Percentiles rank a stretch among this genome's conserved stretches.
phyloP scores from a whole-genome alignment of 2,113 vertebrate species.

The Phylloscopus whistleri region DNA sequence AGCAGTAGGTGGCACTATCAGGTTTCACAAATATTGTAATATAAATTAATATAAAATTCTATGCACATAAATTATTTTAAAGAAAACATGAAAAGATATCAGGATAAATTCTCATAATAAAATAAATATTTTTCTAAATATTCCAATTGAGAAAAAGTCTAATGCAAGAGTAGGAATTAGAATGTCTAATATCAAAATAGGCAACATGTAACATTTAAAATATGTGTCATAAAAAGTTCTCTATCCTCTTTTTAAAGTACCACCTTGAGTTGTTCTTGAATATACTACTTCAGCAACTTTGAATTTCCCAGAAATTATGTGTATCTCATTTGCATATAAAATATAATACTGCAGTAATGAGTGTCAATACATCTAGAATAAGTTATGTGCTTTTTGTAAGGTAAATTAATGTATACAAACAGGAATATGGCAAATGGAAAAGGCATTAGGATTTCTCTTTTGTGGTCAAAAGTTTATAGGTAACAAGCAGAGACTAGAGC shows the following conservation, averaged over 20 bases:
- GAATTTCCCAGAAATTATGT: not conserved
- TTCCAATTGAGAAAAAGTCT: not conserved
- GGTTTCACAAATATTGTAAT: slow-evolving; percentile 1
- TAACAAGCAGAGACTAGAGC: not conserved
- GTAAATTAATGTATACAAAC: not conserved
- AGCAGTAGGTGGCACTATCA: slow-evolving; percentile 61
- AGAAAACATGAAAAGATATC: not conserved
- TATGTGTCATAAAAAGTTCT: not conserved
- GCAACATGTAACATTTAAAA: not conserved
- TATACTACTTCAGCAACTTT: not conserved
- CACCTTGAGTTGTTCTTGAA: not conserved
- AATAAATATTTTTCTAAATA: not conserved
- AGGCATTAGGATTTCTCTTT: not conserved
- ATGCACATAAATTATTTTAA: not conserved
- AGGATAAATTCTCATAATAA: not conserved
- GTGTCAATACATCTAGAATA: not conserved
- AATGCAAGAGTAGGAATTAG: not conserved
- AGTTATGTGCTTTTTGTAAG: not conserved
- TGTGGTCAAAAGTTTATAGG: not conserved
- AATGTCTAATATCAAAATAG: not conserved
- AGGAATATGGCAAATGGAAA: not conserved
- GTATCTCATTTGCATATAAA: not conserved
- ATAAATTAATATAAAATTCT: not conserved
- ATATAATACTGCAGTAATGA: not conserved
- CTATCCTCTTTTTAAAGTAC: not conserved